Evolutionary conservation across 1,140 invertebrate genomes (phyloP), one percentile per base, ranked within the genome.

Genomic region (Drosophila kikkawai): DNA sequence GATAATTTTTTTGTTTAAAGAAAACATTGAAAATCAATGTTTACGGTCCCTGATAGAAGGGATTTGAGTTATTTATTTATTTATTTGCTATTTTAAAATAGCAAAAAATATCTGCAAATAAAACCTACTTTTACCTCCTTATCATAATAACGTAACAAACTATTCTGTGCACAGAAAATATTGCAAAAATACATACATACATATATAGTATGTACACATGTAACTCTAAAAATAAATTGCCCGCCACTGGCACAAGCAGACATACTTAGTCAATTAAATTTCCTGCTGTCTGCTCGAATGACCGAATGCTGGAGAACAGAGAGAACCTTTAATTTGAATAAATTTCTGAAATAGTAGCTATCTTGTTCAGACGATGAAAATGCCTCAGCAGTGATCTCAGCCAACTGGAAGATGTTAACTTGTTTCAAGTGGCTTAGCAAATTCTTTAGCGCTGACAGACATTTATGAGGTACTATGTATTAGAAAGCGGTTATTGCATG

Each of bases 401-500:
- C n/a, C 48, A 5, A 5, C 48, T 29, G 48, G 5, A 7, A 50
- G 26, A 50, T 29, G 15, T 29, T 32, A 50, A 50, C 26, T 50
- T 32, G 26, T 32, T 50, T 32, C 9, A 4, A 50, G 26, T 1
- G 45, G 22, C 15, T 29, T 12, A 11, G 48, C 26, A 32, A 51
- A 34, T 51, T 32, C n/a, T n/a, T 32, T 17, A 7, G 48, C 29
- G 29, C 29, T 55, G 50, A 53, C 50, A 53, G 11, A 53, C 32
- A 37, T 22, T 6, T 13, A 7, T 17, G 17, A 51, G 22, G 22
- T 22, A 51, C 13, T 55, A 13, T 55, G 7, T 53, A 37, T 15
- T 55, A 55, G 51, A 37, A 55, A 37, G 19, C 34, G 17, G 19
- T 55, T 39, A 55, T 55, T 37, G 12, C 19, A 55, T 55, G 51